phyloP scores from a whole-genome alignment of 2,888 invertebrate species.

The Ischnura elegans region DNA sequence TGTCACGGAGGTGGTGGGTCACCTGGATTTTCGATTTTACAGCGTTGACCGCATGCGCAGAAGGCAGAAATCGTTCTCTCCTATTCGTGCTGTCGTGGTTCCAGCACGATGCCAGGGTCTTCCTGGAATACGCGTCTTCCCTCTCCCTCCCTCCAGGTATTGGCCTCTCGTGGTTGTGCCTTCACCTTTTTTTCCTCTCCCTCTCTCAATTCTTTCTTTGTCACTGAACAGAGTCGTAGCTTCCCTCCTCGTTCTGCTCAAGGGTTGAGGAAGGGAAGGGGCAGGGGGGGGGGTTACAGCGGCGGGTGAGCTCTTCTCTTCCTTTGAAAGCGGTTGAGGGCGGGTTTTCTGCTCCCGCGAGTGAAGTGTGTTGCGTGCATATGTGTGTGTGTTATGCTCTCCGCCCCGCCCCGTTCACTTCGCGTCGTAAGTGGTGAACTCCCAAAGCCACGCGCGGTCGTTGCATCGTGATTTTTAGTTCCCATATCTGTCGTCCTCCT shows the following conservation, averaged over 20 bases:
- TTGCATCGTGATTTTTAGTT: too few species aligned
- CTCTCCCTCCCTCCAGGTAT: background rate
- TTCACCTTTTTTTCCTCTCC: background rate
- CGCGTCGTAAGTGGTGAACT: too few species aligned
- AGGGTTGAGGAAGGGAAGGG: constrained; percentile 27
- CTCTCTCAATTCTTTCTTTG: background rate
- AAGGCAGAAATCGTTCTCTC: too few species aligned
- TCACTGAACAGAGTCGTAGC: constrained; percentile 28
- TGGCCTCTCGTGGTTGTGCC: background rate
- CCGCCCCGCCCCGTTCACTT: too few species aligned
- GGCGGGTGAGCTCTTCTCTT: background rate
- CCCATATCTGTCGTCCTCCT: too few species aligned
- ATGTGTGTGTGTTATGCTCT: background rate
- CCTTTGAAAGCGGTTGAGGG: constrained; percentile 12
- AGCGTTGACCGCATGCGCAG: too few species aligned
- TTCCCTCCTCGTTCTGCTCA: background rate
- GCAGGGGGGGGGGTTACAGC: too few species aligned
- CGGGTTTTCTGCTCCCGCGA: background rate
- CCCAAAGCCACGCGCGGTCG: too few species aligned
- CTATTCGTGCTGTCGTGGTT: too few species aligned
- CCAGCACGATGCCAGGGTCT: constrained; percentile 19
- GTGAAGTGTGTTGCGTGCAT: background rate
- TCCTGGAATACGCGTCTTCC: background rate
- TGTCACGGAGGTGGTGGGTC: too few species aligned
- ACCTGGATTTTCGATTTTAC: too few species aligned